These are phyloP conservation scores for Tiliacea aurago DNA, from an alignment of 2,888 invertebrate genomes.

Conservation along the genomic window DNA sequence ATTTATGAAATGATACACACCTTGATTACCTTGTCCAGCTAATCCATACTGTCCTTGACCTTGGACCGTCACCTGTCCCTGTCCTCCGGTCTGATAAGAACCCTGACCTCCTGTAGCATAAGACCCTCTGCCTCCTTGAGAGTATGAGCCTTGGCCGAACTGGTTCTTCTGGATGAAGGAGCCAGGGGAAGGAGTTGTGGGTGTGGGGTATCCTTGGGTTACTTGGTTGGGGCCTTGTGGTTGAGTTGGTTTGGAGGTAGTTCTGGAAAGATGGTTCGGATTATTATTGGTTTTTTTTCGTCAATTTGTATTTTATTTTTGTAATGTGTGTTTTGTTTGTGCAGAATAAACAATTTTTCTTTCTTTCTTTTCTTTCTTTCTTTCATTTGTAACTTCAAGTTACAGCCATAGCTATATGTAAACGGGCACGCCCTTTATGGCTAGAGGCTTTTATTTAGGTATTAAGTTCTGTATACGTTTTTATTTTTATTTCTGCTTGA, in stretches of 20 bases:
- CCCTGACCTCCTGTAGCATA: slow-evolving; percentile 70
- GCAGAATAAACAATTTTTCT: no score
- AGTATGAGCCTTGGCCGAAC: slow-evolving; percentile 56
- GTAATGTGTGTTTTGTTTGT: no score
- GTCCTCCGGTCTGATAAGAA: slow-evolving; percentile 58
- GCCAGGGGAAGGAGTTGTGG: slow-evolving; percentile 58
- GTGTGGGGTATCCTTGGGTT: slow-evolving; percentile 74
- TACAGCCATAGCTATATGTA: no score
- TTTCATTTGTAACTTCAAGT: no score
- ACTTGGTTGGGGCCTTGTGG: slow-evolving; percentile 76
- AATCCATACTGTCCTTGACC: slow-evolving; percentile 33
- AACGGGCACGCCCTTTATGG: no score
- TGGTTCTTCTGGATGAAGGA: slow-evolving; percentile 72
- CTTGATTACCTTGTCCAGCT: slow-evolving; percentile 37
- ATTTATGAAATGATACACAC: background rate
- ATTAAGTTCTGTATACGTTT: no score
- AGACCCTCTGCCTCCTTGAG: slow-evolving; percentile 70
- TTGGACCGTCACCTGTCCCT: slow-evolving; percentile 65
- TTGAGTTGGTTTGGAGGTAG: slow-evolving; percentile 69
- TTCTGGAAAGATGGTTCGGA: slow-evolving; percentile 43
- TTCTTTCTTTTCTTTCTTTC: no score
- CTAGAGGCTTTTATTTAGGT: no score
- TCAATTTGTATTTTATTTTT: no score
- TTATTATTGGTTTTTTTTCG: background rate
- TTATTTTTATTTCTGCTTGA: no score